phyloP scores from a whole-genome alignment of 2,888 invertebrate genomes.

The Venusia cambrica region DNA sequence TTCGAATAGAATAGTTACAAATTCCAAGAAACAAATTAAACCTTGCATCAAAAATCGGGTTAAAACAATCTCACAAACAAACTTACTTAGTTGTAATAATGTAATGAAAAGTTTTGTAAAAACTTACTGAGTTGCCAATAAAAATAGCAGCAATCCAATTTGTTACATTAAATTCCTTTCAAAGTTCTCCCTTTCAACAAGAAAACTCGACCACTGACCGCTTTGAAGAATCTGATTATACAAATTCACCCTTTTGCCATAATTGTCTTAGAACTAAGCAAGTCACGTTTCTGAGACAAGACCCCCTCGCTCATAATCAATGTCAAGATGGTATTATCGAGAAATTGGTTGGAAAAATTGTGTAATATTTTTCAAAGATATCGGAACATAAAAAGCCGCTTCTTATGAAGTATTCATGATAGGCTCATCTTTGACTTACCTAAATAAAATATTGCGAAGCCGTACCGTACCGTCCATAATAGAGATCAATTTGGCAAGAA shows the following conservation, averaged over 20 bases:
- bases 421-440: slow-evolving; percentile 33
- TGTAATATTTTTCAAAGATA: slow-evolving; percentile 31
- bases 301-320: slow-evolving; percentile 41
- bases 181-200: slow-evolving; percentile 31
- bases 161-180: slow-evolving; percentile 24
- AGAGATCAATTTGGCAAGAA: slow-evolving; percentile 39
- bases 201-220: slow-evolving; percentile 38
- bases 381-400: slow-evolving; percentile 25
- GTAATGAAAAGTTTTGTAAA: too few relatives aligned
- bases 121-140: too few relatives aligned
- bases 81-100: too few relatives aligned
- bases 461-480: slow-evolving; percentile 24
- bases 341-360: slow-evolving; percentile 37
- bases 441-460: slow-evolving; percentile 42
- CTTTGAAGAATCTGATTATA: slow-evolving; percentile 46
- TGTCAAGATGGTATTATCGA: slow-evolving; percentile 38
- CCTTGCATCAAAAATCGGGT: too few relatives aligned
- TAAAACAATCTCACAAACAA: too few relatives aligned
- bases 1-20: too few relatives aligned
- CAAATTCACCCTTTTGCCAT: slow-evolving; percentile 44
- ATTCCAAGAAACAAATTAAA: too few relatives aligned
- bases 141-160: slow-evolving; percentile 5
- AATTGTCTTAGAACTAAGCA: slow-evolving; percentile 43
- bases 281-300: slow-evolving; percentile 46
- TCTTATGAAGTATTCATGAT: slow-evolving; percentile 34